Base-by-base conservation (phyloP, 92 coral and sea anemone species). In the Porites cylindrica region DNA sequence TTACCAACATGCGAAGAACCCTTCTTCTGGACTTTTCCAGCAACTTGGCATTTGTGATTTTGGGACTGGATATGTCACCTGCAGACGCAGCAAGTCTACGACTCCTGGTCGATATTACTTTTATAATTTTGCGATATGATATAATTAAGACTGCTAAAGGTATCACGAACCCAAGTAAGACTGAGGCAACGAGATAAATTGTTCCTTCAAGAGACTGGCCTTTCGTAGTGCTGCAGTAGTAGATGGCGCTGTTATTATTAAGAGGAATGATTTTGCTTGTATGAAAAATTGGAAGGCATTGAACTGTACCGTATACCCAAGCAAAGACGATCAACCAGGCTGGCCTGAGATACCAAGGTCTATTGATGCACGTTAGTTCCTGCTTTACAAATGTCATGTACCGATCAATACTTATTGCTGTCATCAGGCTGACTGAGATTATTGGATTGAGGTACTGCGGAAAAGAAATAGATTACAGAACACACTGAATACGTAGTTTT, bases 381-480 rank as follows among this genome's bases (percentile, higher is more conserved):
- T 94, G 96, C 77, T 85, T 91, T 4, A 85, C 96, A 68, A 93
- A 43, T 13, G 92, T 92, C 29, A 88, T 77, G 77, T 91, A 93
- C 64, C 96, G 90, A 76, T 93, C 96, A 54, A 93, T 88, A 80
- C 96, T 93, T 60, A 93, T 88, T 26, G 78, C 89, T 6, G 96
- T 85, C 51, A 93, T 81, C 11, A 93, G 26, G 66, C 89, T 80
- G 80, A 88, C 84, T 51, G 96, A 93, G 51, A 71, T 63, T 20
- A 84, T 68, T 3, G 91, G 91, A 19, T 14, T 14, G 16, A 56
- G 61, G 61, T 56, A 14, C 61, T 56, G 16, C 4, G 16, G 12
- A 56, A 56, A 8, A 56, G 12, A 8, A 56, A 56, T 10, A 11
- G 47, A 38, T 38, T 38, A 56, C 60, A 56, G 8, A 56, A 10